Percentiles rank a stretch among this genome's conserved stretches.
Conservation (phyloP, 1,140 invertebrate species). For the Drosophila mojavensis region DNA sequence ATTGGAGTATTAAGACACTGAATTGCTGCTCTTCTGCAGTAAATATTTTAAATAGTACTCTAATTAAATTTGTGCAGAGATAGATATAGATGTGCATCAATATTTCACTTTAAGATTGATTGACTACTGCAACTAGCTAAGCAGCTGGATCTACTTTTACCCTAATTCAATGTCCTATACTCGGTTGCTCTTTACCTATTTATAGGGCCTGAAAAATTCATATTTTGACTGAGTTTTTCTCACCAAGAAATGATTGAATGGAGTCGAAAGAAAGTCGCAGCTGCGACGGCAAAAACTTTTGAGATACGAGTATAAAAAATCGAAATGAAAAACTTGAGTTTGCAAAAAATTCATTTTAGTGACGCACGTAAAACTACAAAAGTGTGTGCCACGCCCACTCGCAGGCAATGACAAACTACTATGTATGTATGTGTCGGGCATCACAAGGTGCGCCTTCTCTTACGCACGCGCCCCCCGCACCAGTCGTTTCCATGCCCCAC, state of each 20-base stretch:
- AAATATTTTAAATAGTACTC: too few species aligned
- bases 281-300: conserved; percentile 55
- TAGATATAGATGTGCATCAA: too few species aligned
- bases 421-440: conserved; percentile 25
- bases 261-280: conserved; percentile 67
- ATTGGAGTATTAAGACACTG: too few species aligned
- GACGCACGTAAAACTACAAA: conserved; percentile 27
- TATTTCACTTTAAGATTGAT: too few species aligned
- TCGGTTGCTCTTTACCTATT: too few species aligned
- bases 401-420: conserved; percentile 52
- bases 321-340: conserved; percentile 40
- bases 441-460: conserved; percentile 15
- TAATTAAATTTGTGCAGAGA: too few species aligned
- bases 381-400: conserved; percentile 34
- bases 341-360: conserved; percentile 20
- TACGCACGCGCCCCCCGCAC: too few species aligned
- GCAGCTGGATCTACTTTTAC: too few species aligned
- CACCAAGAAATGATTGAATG: conserved; percentile 67
- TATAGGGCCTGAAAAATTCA: too few species aligned
- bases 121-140: too few species aligned
- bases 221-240: conserved; percentile 27
- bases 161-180: neutral
- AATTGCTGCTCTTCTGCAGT: too few species aligned
- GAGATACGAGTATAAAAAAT: too few species aligned
- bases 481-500: neutral